Conservation (phyloP, 1,140 invertebrate genomes). For the Chironomus striatipennis region DNA sequence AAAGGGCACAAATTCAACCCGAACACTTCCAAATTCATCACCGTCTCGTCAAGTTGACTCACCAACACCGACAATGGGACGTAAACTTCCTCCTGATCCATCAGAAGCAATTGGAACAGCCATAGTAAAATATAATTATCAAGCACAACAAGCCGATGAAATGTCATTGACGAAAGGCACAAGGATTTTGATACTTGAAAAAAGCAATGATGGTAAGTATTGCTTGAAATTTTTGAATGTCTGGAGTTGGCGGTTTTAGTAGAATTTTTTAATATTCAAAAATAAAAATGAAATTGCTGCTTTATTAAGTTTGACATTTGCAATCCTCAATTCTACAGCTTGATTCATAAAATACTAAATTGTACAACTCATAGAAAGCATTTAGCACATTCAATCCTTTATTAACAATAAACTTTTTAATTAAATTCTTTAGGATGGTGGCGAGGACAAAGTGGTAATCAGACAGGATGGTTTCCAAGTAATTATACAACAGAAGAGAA, state of each 20-base stretch:
- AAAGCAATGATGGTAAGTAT: slow-evolving; percentile 83
- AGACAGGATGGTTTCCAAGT: slow-evolving; percentile 91
- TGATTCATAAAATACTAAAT: too few species aligned
- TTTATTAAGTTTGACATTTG: too few species aligned
- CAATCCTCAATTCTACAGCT: too few species aligned
- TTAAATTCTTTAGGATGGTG: slow-evolving; percentile 68
- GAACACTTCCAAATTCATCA: slow-evolving; percentile 75
- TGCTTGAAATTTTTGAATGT: slow-evolving; percentile 31
- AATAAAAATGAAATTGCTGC: too few species aligned
- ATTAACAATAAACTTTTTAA: not conserved
- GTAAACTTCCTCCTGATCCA: slow-evolving; percentile 67
- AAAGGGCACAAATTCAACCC: slow-evolving; percentile 66
- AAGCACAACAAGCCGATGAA: slow-evolving; percentile 95
- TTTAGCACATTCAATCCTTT: too few species aligned
- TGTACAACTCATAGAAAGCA: too few species aligned
- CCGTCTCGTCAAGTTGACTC: slow-evolving; percentile 70
- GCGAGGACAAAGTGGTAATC: slow-evolving; percentile 81
- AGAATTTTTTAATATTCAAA: too few species aligned
- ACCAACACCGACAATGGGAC: slow-evolving; percentile 65
- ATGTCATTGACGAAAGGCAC: slow-evolving; percentile 86
- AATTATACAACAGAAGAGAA: slow-evolving; percentile 95
- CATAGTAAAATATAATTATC: slow-evolving; percentile 96
- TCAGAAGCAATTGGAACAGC: slow-evolving; percentile 82
- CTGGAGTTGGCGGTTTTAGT: too few species aligned
- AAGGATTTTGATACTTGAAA: slow-evolving; percentile 90